Conservation (phyloP, 2,888 invertebrate species). For the Diaperis boleti region DNA sequence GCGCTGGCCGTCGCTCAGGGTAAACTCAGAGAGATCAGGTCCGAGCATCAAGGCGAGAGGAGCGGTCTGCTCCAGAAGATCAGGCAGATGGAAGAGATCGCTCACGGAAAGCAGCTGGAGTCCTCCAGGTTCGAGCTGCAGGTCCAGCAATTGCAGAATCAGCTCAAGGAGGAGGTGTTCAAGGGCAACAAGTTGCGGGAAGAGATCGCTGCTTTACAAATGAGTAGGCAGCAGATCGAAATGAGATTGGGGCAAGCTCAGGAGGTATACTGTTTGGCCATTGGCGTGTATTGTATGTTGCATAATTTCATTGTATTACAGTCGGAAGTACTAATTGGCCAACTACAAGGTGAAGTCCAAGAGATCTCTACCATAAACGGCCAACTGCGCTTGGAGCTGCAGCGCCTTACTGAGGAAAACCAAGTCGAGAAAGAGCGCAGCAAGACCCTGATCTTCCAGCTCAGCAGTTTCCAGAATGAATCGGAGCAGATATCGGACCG, state of each 20-base stretch:
- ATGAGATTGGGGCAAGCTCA: slow-evolving; percentile 74
- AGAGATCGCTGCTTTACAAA: slow-evolving; percentile 71
- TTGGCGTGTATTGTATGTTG: too few relatives aligned
- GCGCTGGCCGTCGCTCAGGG: slow-evolving; percentile 81
- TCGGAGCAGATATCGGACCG: slow-evolving; percentile 70
- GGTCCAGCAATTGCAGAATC: slow-evolving; percentile 73
- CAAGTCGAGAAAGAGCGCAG: slow-evolving; percentile 57
- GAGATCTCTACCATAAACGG: slow-evolving; percentile 60
- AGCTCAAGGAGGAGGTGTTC: slow-evolving; percentile 70
- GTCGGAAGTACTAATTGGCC: slow-evolving; percentile 60
- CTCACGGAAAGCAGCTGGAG: slow-evolving; percentile 70
- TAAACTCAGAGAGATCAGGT: slow-evolving; percentile 83
- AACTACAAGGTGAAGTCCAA: slow-evolving; percentile 63
- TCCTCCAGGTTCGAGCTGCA: slow-evolving; percentile 62
- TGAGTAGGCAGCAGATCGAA: slow-evolving; percentile 76
- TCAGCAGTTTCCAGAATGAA: slow-evolving; percentile 65
- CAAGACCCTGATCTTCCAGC: slow-evolving; percentile 54
- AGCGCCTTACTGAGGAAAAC: slow-evolving; percentile 62
- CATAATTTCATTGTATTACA: too few relatives aligned
- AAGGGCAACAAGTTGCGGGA: slow-evolving; percentile 69
- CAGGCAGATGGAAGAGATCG: slow-evolving; percentile 71
- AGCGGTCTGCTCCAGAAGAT: slow-evolving; percentile 70
- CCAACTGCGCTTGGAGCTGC: slow-evolving; percentile 67
- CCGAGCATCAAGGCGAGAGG: slow-evolving; percentile 78
- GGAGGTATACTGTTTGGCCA: too few relatives aligned